Conservation (phyloP, 1,140 invertebrate genomes). For the Pteromalus puparum region DNA sequence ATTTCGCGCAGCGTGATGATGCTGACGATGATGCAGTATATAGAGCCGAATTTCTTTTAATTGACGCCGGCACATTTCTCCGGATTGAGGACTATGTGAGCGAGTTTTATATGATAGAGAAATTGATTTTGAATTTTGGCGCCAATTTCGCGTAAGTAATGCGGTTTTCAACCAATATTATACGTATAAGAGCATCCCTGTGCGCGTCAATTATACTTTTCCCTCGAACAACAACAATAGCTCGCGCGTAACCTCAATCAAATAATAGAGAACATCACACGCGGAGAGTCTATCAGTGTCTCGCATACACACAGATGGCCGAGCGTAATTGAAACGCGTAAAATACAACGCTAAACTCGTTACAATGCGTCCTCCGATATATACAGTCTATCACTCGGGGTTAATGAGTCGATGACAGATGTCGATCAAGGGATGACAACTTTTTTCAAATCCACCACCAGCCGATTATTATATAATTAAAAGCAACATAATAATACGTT, state of each 20-base stretch:
- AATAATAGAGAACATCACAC: neutral
- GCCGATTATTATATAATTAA: too few species aligned
- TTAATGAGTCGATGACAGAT: neutral
- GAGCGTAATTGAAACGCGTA: neutral
- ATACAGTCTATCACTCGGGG: too few species aligned
- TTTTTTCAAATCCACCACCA: too few species aligned
- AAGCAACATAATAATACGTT: too few species aligned
- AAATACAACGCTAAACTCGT: neutral
- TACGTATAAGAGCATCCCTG: too few species aligned
- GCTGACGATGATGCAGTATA: neutral
- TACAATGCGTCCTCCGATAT: neutral
- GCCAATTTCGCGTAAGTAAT: too few species aligned
- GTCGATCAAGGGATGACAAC: too few species aligned
- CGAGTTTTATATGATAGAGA: too few species aligned
- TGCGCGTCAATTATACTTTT: too few species aligned
- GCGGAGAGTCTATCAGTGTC: neutral
- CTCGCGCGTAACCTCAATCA: neutral
- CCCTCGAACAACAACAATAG: neutral
- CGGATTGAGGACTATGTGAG: neutral
- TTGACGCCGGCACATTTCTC: conserved; percentile 14
- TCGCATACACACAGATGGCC: neutral
- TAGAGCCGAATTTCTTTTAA: conserved; percentile 44
- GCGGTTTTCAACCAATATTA: too few species aligned
- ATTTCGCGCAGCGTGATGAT: conserved; percentile 20
- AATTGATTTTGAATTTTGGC: too few species aligned